Evolutionary conservation across 2,888 invertebrate species (phyloP).

Genomic region (Steinernema carpocapsae): DNA sequence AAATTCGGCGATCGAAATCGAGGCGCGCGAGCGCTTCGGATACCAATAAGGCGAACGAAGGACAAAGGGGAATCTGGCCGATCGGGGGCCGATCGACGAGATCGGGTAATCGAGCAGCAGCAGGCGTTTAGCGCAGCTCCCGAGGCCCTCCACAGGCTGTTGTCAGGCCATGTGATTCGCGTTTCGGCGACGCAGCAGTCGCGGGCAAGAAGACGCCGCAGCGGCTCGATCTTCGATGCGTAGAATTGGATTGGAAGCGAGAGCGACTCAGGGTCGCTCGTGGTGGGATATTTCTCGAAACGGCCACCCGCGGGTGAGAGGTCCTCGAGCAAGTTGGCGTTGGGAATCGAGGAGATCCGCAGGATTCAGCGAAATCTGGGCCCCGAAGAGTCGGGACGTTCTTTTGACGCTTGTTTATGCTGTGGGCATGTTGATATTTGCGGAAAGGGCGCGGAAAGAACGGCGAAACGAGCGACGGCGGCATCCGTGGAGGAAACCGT

Average conservation of each 20-base stretch:
- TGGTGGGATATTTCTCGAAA: too few relatives aligned
- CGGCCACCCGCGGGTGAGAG: too few relatives aligned
- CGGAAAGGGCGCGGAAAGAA: too few relatives aligned
- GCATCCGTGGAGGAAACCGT: too few relatives aligned
- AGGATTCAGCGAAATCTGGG: too few relatives aligned
- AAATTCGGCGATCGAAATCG: neutral
- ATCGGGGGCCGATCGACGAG: neutral
- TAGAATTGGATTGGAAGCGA: slow-evolving; percentile 24
- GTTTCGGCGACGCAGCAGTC: slow-evolving; percentile 2
- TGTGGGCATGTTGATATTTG: too few relatives aligned
- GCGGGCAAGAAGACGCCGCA: slow-evolving; percentile 24
- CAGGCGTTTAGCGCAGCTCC: neutral
- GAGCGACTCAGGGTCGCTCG: slow-evolving; percentile 2
- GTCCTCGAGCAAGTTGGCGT: too few relatives aligned
- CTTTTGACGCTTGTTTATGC: too few relatives aligned
- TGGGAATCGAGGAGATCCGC: too few relatives aligned
- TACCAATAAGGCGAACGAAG: neutral
- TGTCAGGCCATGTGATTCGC: slow-evolving; percentile 26
- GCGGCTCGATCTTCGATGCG: slow-evolving; percentile 34
- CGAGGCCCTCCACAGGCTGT: slow-evolving; percentile 16
- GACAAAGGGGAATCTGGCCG: neutral
- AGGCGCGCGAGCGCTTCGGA: neutral
- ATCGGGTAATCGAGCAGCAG: neutral
- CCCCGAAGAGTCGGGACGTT: too few relatives aligned
- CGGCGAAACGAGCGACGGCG: too few relatives aligned